Conservation (phyloP, 1,140 invertebrate species). For the Caenorhabditis briggsae region DNA sequence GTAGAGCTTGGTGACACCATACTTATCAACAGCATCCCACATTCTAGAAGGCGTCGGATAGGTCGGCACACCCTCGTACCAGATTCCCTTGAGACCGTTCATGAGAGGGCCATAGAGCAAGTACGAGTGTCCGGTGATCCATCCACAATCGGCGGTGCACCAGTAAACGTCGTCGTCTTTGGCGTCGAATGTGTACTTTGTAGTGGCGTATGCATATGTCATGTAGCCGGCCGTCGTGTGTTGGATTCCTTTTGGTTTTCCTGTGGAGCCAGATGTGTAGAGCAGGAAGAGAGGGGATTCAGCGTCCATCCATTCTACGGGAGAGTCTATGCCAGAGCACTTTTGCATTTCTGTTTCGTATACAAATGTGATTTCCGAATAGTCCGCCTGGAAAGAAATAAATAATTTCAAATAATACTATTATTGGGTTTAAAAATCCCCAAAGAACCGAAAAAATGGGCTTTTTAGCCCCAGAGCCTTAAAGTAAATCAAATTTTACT, state of each 20-base stretch:
- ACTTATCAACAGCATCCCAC: constrained; percentile 93
- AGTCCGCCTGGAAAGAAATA: constrained; percentile 23
- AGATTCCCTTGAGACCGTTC: constrained; percentile 91
- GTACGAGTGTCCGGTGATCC: constrained; percentile 94
- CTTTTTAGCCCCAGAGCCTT: too few species aligned
- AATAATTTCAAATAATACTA: too few species aligned
- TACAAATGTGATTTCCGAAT: constrained; percentile 30
- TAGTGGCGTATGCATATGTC: constrained; percentile 83
- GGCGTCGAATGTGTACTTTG: constrained; percentile 90
- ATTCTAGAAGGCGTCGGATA: constrained; percentile 84
- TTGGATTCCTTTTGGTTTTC: constrained; percentile 96
- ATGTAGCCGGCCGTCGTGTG: constrained; percentile 95
- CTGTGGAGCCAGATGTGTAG: constrained; percentile 95
- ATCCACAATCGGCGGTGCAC: constrained; percentile 98
- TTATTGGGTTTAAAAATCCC: too few species aligned
- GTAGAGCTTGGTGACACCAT: constrained; percentile 94
- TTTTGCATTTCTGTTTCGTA: constrained; percentile 64
- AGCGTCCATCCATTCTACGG: constrained; percentile 89
- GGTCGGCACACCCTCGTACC: constrained; percentile 96
- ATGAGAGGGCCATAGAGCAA: constrained; percentile 93
- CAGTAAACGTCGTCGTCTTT: constrained; percentile 90
- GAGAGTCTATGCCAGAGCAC: constrained; percentile 63
- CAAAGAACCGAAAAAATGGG: too few species aligned
- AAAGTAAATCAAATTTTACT: too few species aligned
- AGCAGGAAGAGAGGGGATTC: constrained; percentile 97